Percentiles rank a stretch among this genome's conserved stretches.
phyloP scores from a whole-genome alignment of 1,140 invertebrate species.

The Zaprionus nigranus region DNA sequence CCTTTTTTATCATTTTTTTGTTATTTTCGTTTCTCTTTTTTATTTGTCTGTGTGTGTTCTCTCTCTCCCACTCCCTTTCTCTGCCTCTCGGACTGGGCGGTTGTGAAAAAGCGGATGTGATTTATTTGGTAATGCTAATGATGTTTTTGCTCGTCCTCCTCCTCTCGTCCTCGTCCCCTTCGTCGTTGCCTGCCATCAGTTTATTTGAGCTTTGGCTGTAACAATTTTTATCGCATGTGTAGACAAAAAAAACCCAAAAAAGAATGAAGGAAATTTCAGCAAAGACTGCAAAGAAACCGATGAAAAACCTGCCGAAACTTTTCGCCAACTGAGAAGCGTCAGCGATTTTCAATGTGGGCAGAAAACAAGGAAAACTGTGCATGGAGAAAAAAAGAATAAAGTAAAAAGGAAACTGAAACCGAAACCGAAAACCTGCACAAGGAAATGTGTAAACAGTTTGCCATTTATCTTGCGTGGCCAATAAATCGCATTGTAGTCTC shows the following conservation, averaged over 20 bases:
- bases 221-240: slow-evolving; percentile 82
- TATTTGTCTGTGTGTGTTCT: slow-evolving; percentile 13
- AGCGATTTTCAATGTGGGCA: slow-evolving; percentile 64
- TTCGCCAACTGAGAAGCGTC: slow-evolving; percentile 69
- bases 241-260: slow-evolving; percentile 44
- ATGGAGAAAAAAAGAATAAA: neutral
- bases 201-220: slow-evolving; percentile 73
- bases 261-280: slow-evolving; percentile 16
- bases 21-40: slow-evolving; percentile 28
- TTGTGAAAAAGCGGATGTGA: slow-evolving; percentile 81
- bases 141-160: slow-evolving; percentile 73
- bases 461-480: slow-evolving; percentile 80
- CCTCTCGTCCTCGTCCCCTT: slow-evolving; percentile 39
- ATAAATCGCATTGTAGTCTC: slow-evolving; percentile 71
- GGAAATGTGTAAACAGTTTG: slow-evolving; percentile 81
- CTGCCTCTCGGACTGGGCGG: slow-evolving; percentile 60
- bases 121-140: slow-evolving; percentile 83
- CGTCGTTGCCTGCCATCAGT: slow-evolving; percentile 50
- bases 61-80: neutral
- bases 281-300: slow-evolving; percentile 16
- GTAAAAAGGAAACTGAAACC: neutral
- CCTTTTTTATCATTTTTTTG: slow-evolving; percentile 74
- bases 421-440: slow-evolving; percentile 40
- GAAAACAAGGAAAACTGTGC: neutral
- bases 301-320: slow-evolving; percentile 75